phyloP scores from a whole-genome alignment of 2,888 invertebrate species.

The Nycteola revayana region DNA sequence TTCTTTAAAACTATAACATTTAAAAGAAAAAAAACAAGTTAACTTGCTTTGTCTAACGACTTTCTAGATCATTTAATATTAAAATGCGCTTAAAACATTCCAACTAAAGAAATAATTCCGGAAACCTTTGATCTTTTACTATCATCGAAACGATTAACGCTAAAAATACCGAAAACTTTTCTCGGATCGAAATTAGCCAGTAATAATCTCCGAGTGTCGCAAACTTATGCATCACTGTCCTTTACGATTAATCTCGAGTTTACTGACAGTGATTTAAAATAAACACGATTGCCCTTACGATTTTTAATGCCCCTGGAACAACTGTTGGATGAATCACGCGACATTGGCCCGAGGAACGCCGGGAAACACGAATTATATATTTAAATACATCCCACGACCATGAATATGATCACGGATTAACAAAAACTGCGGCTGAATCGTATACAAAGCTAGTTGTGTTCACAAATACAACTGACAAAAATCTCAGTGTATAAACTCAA shows the following conservation, averaged over 20 bases:
- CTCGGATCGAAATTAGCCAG: constrained; percentile 16
- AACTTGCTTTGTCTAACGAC: too few relatives aligned
- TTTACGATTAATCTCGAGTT: constrained; percentile 41
- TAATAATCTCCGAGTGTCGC: constrained; percentile 13
- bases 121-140: constrained; percentile 5
- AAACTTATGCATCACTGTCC: constrained; percentile 28
- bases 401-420: constrained; percentile 61
- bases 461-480: constrained; percentile 41
- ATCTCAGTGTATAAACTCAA: constrained; percentile 51
- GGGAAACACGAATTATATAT: constrained; percentile 57
- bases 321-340: constrained; percentile 71
- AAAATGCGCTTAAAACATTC: background rate
- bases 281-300: constrained; percentile 68
- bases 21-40: too few relatives aligned
- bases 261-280: constrained; percentile 58
- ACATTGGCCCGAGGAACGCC: constrained; percentile 65
- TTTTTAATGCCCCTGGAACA: constrained; percentile 71
- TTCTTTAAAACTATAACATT: too few relatives aligned
- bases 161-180: constrained; percentile 10
- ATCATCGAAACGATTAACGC: constrained; percentile 13
- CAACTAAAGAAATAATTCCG: background rate
- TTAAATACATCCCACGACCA: constrained; percentile 54
- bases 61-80: too few relatives aligned
- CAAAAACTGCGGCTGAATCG: constrained; percentile 41
- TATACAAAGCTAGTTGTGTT: constrained; percentile 25